Evolutionary conservation across 2,113 vertebrate species (phyloP).

Genomic region (Tonatia bakeri): DNA sequence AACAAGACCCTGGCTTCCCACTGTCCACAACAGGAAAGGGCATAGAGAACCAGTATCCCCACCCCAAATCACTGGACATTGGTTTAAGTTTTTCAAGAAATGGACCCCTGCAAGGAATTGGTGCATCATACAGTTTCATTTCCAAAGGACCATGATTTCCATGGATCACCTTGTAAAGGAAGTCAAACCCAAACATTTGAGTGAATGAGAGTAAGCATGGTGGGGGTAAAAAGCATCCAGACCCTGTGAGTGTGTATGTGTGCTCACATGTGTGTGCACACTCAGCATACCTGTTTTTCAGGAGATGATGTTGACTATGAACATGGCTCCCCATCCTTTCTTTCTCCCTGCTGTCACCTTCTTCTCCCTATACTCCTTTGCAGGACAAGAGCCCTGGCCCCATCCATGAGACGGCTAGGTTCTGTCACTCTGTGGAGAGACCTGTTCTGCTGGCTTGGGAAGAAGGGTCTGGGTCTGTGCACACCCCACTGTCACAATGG

Average conservation of each 20-base stretch:
- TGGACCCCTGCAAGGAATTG: neutral
- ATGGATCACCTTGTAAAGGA: neutral
- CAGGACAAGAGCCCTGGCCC: neutral
- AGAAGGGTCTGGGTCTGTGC: neutral
- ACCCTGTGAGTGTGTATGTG: neutral
- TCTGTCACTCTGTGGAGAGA: neutral
- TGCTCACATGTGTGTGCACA: rapidly evolving
- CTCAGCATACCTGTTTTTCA: neutral
- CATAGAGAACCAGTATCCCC: neutral
- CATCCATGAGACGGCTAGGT: neutral
- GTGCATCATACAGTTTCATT: neutral
- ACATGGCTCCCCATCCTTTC: neutral
- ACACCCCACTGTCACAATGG: too few species aligned
- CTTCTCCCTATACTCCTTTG: neutral
- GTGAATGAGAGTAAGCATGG: neutral
- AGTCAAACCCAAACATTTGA: neutral
- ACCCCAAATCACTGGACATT: neutral
- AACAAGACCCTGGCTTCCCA: neutral
- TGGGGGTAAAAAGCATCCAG: neutral
- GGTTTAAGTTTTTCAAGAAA: neutral
- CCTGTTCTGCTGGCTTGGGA: neutral
- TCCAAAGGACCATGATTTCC: neutral
- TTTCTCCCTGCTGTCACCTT: neutral
- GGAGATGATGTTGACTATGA: neutral
- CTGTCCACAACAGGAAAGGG: neutral